Base-by-base conservation (phyloP, 1,140 invertebrate genomes). In the Heliothis subflexa region DNA sequence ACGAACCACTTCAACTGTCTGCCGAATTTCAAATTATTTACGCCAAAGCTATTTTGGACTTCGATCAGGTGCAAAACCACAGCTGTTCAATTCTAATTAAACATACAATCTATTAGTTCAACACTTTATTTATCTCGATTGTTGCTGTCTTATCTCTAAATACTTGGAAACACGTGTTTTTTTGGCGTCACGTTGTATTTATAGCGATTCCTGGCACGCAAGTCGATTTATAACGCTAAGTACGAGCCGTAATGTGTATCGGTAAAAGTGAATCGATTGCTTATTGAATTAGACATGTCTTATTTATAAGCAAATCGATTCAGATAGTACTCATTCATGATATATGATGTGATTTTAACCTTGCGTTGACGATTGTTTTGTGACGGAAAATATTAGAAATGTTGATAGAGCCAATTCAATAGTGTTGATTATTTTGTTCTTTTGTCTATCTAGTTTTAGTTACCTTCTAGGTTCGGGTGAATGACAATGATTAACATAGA, bases 301-400 rank as follows among this genome's bases (percentile, higher is more conserved):
- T 66, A 66, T 66, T 66, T 49, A 40, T 47, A 47, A 66, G 40
- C 40, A 66, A 66, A 66, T 66, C 62, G 62, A 66, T 66, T 45
- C 11, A 18, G 47, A 66, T 59, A 59, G 11, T 21, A 25, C 25
- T 28, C 25, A 28, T 59, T 59, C 14, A 59, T 28, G 55, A 28
- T 25, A 11, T 59, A 28, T 25, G 21, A 11, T 14, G 25, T 1
- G 55, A 28, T 59, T 59, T 59, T 28, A 28, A 9, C 33, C 55
- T 59, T 28, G 21, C 12, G 21, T 25, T 59, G 10, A 21, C 0
- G 3, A 5, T 21, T 25, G 25, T n/a, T n/a, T n/a, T 14, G 55
- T 33, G 33, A 40, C 9, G 7, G 33, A 40, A 40, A 40, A 40
- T 40, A 40, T 40, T 40, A 0, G 0, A 9, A 40, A 40, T 40